Conservation (phyloP, 2,797 vertebrate genomes). For the Potorous gilbertii region DNA sequence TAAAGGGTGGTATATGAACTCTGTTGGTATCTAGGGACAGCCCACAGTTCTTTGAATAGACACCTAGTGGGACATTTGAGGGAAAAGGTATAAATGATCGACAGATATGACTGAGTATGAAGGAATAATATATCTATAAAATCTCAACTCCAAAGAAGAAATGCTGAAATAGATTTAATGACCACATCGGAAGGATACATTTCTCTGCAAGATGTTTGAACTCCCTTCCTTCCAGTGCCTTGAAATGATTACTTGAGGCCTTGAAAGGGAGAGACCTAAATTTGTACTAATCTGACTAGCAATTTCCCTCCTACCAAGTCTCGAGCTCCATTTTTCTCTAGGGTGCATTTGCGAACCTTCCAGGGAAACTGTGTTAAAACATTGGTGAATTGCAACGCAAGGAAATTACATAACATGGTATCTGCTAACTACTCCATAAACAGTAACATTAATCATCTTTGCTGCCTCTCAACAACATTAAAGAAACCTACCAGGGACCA, state of each 20-base stretch:
- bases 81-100: background rate
- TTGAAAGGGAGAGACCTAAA: background rate
- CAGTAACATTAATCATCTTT: conserved; percentile 39
- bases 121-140: background rate
- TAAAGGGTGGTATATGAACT: background rate
- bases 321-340: conserved; percentile 13
- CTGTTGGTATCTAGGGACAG: background rate
- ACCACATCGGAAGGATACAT: background rate
- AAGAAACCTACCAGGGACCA: conserved; percentile 38
- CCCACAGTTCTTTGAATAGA: background rate
- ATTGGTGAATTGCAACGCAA: background rate
- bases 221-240: conserved; percentile 21
- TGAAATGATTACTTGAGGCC: background rate
- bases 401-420: conserved; percentile 24
- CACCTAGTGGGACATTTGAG: background rate
- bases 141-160: conserved; percentile 46
- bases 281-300: conserved; percentile 1
- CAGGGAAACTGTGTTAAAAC: background rate
- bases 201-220: conserved; percentile 41
- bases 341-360: conserved; percentile 13
- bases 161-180: conserved; percentile 30
- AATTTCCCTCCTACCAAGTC: conserved; percentile 1
- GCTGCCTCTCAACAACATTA: background rate
- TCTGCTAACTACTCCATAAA: conserved; percentile 51
- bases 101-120: background rate